phyloP scores from a whole-genome alignment of 2,888 invertebrate species.

The Drosophila niveifrons region DNA sequence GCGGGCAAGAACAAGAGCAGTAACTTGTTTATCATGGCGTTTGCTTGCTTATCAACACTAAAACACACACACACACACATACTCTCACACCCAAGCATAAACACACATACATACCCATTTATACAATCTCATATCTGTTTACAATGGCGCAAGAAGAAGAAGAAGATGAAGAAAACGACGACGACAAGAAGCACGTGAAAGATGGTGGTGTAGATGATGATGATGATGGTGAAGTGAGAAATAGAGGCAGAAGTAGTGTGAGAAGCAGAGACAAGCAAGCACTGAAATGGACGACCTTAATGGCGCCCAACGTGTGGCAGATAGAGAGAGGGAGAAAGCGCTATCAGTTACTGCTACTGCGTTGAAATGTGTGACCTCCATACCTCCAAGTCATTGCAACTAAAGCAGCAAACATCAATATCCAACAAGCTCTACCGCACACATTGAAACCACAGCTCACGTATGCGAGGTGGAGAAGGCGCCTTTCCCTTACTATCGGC shows the following conservation, averaged over 20 bases:
- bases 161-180: constrained; percentile 17
- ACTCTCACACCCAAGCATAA: constrained; percentile 13
- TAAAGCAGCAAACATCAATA: constrained; percentile 63
- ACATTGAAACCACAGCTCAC: constrained; percentile 28
- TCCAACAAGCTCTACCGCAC: constrained; percentile 43
- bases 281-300: constrained; percentile 30
- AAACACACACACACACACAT: constrained; percentile 36
- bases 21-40: constrained; percentile 57
- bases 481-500: not conserved
- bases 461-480: not conserved
- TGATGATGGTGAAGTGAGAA: constrained; percentile 44
- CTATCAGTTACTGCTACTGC: constrained; percentile 64
- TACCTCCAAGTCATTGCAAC: constrained; percentile 42
- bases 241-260: too few species aligned
- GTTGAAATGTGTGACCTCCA: constrained; percentile 26
- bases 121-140: constrained; percentile 66
- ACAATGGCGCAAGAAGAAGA: constrained; percentile 50
- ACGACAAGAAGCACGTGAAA: constrained; percentile 28
- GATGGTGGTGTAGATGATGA: constrained; percentile 57
- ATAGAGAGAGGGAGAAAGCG: not conserved
- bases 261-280: not conserved
- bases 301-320: constrained; percentile 46
- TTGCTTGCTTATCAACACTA: constrained; percentile 64
- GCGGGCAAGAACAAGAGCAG: constrained; percentile 39
- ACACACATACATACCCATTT: constrained; percentile 13